Conservation (phyloP, 1,140 invertebrate species). For the Papilio helenus region DNA sequence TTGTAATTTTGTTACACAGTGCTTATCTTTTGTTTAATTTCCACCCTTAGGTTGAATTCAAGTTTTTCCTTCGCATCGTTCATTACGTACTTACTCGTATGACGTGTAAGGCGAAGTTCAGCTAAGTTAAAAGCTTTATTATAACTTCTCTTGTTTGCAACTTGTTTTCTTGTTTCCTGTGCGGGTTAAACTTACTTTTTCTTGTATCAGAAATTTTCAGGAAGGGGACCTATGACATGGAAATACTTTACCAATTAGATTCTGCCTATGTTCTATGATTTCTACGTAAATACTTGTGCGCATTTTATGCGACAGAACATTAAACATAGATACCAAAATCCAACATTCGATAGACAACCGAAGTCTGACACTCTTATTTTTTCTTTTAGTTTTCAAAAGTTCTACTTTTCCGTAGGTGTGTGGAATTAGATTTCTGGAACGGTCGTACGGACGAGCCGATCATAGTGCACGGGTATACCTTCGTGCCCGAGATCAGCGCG, state of each 20-base stretch:
- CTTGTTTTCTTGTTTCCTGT: constrained; percentile 3
- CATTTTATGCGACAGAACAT: too few relatives aligned
- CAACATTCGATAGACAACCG: too few relatives aligned
- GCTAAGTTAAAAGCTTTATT: constrained; percentile 9
- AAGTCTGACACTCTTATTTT: too few relatives aligned
- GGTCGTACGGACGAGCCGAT: constrained; percentile 96
- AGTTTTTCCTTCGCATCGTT: not conserved
- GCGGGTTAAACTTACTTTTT: not conserved
- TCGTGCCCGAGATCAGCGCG: constrained; percentile 97
- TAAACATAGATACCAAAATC: too few relatives aligned
- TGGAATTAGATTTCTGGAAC: constrained; percentile 99
- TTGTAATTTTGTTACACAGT: not conserved
- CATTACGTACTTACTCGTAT: not conserved
- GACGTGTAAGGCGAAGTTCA: not conserved
- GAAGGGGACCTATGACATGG: not conserved
- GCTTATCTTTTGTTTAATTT: not conserved
- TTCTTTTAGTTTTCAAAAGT: not conserved
- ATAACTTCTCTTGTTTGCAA: constrained; percentile 3
- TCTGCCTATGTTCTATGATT: too few relatives aligned
- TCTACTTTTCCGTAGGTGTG: constrained; percentile 85
- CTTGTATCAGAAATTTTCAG: not conserved
- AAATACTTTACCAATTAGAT: not conserved
- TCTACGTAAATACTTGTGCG: not conserved
- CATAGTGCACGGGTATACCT: constrained; percentile 98
- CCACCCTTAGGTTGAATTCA: not conserved